Conservation (phyloP, 2,113 vertebrate species). For the Callionymus lyra region DNA sequence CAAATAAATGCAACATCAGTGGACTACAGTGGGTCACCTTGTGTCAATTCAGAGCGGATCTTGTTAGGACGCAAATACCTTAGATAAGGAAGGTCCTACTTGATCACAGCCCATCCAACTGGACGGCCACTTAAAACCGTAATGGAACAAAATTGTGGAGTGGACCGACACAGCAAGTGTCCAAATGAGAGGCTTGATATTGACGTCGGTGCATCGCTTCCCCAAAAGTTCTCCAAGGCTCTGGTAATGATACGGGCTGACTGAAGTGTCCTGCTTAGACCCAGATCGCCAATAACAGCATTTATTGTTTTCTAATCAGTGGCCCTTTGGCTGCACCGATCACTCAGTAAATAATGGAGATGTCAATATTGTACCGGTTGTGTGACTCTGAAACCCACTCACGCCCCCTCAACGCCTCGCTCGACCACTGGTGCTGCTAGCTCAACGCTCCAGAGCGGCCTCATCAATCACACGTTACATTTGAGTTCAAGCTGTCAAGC, state of each 20-base stretch:
- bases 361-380: conserved; percentile 66
- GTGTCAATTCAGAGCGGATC: no score
- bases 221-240: conserved; percentile 29
- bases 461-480: conserved; percentile 67
- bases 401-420: conserved; percentile 13
- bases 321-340: conserved; percentile 64
- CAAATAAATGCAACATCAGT: no score
- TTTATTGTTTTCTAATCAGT: conserved; percentile 76
- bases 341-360: conserved; percentile 72
- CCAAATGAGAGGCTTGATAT: no score
- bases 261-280: conserved; percentile 58
- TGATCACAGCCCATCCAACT: no score
- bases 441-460: conserved; percentile 53
- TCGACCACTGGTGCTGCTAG: conserved; percentile 24
- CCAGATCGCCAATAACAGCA: conserved; percentile 65
- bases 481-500: conserved; percentile 57
- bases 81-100: no score
- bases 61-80: no score
- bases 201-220: no score
- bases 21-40: no score
- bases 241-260: conserved; percentile 62
- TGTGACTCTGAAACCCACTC: conserved; percentile 50
- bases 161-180: no score
- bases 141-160: no score
- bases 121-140: no score